Evolutionary conservation across 2,113 vertebrate genomes (phyloP), one percentile per base, ranked within the genome.

Genomic region (Fregata magnificens): DNA sequence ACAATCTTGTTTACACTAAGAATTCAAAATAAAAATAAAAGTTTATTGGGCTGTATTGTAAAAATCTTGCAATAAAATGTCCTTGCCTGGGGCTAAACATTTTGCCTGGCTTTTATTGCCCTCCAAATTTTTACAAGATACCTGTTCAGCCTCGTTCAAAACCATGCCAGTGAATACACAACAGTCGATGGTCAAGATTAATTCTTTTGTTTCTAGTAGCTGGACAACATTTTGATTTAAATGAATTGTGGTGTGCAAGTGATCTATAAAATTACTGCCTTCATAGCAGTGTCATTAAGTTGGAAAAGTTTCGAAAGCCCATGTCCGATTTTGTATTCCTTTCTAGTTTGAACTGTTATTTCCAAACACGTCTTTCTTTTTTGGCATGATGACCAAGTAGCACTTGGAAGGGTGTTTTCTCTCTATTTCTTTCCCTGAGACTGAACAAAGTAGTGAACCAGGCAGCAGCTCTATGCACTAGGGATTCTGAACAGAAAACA

Each of bases 1-100:
- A 81, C 7, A 62, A 55, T 38, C 24, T 71, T 90, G 40, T 76
- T 95, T 81, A 90, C 28, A 86, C 36, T 42, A 88, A 88, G n/a
- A 88, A 92, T 34, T 55, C 7, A 21, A 76, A 94, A 95, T 76
- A 56, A 85, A 89, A 84, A 95, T 73, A 94, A 81, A 90, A 67
- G 13, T 74, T 95, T 95, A 97, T 72, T 82, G 34, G 56, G 55
- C 19, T 65, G 12, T 56, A 72, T 56, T 61, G 58, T 84, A 95
- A 92, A 95, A 92, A 89, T 45, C 38, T 69, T 82, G 36, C 65
- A 86, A 83, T 85, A 95, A 89, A 82, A 16, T 6, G 5, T 59
- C 66, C 44, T 82, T 73, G 53, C 40, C 66, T 44, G 19, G 26
- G 24, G 69, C 76, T 82, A 82, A 90, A 36, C 24, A 65, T 45